These are phyloP conservation scores for Luperina nickerlii DNA, from an alignment of 2,888 invertebrate genomes.

Conservation along the genomic window DNA sequence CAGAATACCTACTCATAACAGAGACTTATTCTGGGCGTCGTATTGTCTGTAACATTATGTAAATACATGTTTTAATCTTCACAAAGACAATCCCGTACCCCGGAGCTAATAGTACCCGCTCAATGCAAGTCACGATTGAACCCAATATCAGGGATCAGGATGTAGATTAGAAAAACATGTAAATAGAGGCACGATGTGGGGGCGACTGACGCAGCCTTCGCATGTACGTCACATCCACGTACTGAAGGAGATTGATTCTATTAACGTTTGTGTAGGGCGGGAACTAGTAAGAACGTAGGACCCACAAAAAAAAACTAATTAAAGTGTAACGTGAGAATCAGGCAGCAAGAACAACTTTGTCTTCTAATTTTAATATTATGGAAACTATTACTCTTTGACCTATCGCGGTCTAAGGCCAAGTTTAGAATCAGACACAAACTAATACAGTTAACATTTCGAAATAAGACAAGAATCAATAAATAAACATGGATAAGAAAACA, in stretches of 20 bases:
- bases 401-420: background rate
- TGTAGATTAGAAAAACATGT: constrained; percentile 85
- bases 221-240: constrained; percentile 60
- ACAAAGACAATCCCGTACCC: constrained; percentile 69
- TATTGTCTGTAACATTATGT: constrained; percentile 82
- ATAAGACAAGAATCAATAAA: constrained; percentile 14
- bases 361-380: constrained; percentile 62
- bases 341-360: constrained; percentile 29
- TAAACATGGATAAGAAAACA: constrained; percentile 34
- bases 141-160: constrained; percentile 82
- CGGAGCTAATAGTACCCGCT: constrained; percentile 75
- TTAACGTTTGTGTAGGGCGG: constrained; percentile 57
- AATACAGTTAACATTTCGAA: constrained; percentile 1
- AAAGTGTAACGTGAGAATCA: constrained; percentile 62
- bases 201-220: constrained; percentile 63
- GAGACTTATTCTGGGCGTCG: constrained; percentile 76
- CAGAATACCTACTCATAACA: constrained; percentile 68
- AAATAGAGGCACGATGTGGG: constrained; percentile 74
- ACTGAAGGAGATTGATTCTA: constrained; percentile 61
- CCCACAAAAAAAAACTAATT: constrained; percentile 11
- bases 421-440: constrained; percentile 13
- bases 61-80: constrained; percentile 82
- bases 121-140: constrained; percentile 85
- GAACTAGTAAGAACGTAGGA: constrained; percentile 17
- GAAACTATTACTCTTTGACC: constrained; percentile 51